Base-by-base conservation (phyloP, 2,113 vertebrate species). In the Symphodus melops region DNA sequence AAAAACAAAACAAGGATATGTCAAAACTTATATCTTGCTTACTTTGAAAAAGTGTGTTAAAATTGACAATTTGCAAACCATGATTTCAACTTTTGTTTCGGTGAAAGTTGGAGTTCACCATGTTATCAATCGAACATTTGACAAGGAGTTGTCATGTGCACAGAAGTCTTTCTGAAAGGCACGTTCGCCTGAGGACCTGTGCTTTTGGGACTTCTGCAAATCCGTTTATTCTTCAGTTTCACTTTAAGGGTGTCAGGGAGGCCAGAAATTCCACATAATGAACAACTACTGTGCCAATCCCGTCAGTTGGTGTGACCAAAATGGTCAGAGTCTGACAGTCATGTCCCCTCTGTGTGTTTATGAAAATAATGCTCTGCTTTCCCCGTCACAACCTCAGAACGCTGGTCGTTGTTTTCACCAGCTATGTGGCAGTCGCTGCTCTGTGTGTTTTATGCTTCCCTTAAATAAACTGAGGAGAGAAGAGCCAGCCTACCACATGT, bases 181-280 rank as follows among this genome's bases (percentile, higher is more conserved):
- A 71, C 49, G 3, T 49, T 65, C 72, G 65, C 77, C 60, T 19
- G 42, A 54, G 52, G 62, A 80, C 48, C 55, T 67, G 72, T 49
- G 78, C 82, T 82, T 86, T 87, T 83, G 74, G 67, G 76, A 89
- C 79, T 76, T 88, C 82, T 85, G 88, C 91, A 90, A 91, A 93
- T 91, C 88, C 77, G 79, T 92, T 92, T 92, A 90, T 93, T 91
- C 79, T 87, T 86, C 81, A 83, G 81, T 88, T 91, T 91, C 89
- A 85, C 88, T 89, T 79, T 83, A 86, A 89, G 89, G 72, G 90
- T 92, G 90, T 89, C 86, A 93, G 92, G 87, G 74, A 82, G 86
- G 89, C 89, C 92, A 90, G 90, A 90, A 93, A 92, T 92, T 89
- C 79, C 85, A 88, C 86, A 94, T 93, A 94, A 94, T 94, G 88